phyloP scores from a whole-genome alignment of 1,140 invertebrate genomes.

The Aphaenogaster ashmeadi region DNA sequence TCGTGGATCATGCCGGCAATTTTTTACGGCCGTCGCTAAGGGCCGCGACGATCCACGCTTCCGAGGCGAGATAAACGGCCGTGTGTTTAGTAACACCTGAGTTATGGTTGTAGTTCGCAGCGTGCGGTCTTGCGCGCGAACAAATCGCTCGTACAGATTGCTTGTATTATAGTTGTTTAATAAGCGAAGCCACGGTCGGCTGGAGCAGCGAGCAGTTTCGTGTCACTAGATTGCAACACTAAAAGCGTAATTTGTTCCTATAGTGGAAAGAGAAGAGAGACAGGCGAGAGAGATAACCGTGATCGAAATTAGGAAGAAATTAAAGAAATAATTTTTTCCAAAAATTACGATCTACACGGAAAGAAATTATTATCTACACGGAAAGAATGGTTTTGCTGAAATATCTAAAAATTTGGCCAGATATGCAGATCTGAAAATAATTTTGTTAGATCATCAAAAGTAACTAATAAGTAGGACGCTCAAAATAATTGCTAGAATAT shows the following conservation, averaged over 20 bases:
- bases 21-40: slow-evolving; percentile 47
- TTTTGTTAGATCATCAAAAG: too few species aligned
- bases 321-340: background rate
- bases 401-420: too few species aligned
- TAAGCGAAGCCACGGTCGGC: background rate
- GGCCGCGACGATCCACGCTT: slow-evolving; percentile 31
- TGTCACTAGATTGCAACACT: background rate
- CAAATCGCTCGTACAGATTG: slow-evolving; percentile 18
- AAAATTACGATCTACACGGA: background rate
- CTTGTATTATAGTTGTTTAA: slow-evolving; percentile 32
- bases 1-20: slow-evolving; percentile 53
- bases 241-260: background rate
- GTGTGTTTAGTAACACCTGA: slow-evolving; percentile 41
- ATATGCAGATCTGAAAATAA: too few species aligned
- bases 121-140: background rate
- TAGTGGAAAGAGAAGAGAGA: background rate
- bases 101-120: slow-evolving; percentile 35
- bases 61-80: slow-evolving; percentile 37
- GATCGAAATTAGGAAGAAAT: background rate
- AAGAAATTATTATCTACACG: too few species aligned
- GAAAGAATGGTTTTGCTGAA: too few species aligned
- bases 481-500: too few species aligned
- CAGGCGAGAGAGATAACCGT: background rate
- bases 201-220: background rate
- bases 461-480: too few species aligned